These are phyloP conservation scores for Spheniscus humboldti DNA, from an alignment of 2,797 vertebrate species.

Conservation along the genomic window DNA sequence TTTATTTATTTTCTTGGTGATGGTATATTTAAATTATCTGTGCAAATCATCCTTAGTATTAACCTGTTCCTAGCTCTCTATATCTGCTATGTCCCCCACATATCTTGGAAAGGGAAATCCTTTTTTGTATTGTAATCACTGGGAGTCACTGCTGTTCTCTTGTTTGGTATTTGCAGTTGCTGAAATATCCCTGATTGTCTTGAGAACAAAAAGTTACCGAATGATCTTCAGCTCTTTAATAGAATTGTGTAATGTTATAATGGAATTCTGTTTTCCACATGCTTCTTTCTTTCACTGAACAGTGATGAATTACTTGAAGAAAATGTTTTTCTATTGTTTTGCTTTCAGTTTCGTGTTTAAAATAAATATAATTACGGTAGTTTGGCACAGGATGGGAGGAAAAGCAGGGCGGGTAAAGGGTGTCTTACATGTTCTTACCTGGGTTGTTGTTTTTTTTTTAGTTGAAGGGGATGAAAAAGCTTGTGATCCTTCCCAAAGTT, in stretches of 20 bases:
- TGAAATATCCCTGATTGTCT: not conserved
- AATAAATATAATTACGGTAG: not conserved
- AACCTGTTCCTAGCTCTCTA: not conserved
- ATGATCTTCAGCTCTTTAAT: not conserved
- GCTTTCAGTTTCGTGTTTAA: not conserved
- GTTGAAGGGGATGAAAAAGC: slow-evolving; percentile 80
- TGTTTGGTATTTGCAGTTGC: not conserved
- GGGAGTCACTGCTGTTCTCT: not conserved
- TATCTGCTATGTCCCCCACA: fast-evolving
- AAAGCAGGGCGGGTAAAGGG: not conserved
- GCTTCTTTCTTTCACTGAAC: not conserved
- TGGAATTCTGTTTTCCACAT: not conserved
- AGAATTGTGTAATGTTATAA: not conserved
- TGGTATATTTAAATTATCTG: not conserved
- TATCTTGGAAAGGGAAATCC: not conserved
- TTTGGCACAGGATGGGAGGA: not conserved
- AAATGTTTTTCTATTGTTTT: not conserved
- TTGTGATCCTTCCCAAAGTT: slow-evolving; percentile 79
- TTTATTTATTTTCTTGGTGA: not conserved
- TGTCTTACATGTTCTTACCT: not conserved
- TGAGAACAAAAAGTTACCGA: not conserved
- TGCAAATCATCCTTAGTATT: not conserved
- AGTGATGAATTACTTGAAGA: not conserved
- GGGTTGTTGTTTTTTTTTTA: slow-evolving; percentile 29
- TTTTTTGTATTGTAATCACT: not conserved